Evolutionary conservation across 2,113 vertebrate species (phyloP), one percentile per base, ranked within the genome.

Genomic region (Carassius auratus): DNA sequence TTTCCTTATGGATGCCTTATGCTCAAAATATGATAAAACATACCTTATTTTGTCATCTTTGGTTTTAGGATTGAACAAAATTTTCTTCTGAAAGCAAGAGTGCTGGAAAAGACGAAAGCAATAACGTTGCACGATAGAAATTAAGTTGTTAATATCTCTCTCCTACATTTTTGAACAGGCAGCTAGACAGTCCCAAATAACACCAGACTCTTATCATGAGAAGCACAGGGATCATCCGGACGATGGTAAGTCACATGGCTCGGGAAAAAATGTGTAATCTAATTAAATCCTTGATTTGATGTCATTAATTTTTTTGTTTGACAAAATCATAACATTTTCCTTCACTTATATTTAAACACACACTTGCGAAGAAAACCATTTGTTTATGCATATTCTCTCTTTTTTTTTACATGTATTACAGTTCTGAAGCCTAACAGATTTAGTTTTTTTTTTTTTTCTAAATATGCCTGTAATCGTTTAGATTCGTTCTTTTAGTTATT

Each of bases 171-270:
- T 88, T 77, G 83, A 5, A 89, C 87, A 99, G 98, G 96, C 95
- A 94, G 94, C 92, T 92, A 96, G 98, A 94, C 96, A 96, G 94
- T 94, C 94, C 88, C 97, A 96, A 92, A 93, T 95, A 89, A 91
- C 92, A 8, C 97, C 96, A 93, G 98, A 99, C 90, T 93, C 96
- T 79, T 99, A 98, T 93, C 98, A 99, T 42, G 97, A 99, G 93
- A 98, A 99, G 94, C 95, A 96, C 96, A 96, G 97, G 96, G 96
- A 98, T 48, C 97, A 97, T 91, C 84, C 92, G 0, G 98, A 99
- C 30, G 97, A 99, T 85, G 97, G 98, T 99, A 95, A 98, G 94
- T 92, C 86, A 89, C 81, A 57, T 50, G 26, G 33, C 42, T 57
- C 75, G 8, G 38, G 2, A 45, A 38, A 74, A 55, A 42, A 74